A percentile compares a stretch with the other conserved stretches of the same genome.
phyloP scores from a whole-genome alignment of 2,113 vertebrate genomes.

The Osmerus eperlanus region DNA sequence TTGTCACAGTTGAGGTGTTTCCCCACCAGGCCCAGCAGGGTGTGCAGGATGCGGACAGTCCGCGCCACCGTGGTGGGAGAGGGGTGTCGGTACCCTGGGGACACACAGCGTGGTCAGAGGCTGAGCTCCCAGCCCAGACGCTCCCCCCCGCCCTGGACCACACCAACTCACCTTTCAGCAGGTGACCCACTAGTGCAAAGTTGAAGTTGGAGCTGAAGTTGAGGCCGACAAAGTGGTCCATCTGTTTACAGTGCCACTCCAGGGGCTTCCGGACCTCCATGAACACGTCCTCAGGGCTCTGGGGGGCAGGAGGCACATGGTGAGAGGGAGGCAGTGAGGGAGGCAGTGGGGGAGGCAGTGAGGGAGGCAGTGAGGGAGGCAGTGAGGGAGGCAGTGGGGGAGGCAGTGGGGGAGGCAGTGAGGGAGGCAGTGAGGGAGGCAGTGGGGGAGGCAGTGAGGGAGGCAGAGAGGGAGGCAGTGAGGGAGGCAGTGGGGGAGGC shows the following conservation, averaged over 20 bases:
- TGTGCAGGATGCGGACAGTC: constrained; percentile 86
- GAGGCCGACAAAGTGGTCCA: constrained; percentile 91
- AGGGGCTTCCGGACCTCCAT: constrained; percentile 85
- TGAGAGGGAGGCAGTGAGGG: background rate
- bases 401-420: background rate
- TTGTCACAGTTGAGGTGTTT: constrained; percentile 89
- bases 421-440: no score
- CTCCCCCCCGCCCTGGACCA: background rate
- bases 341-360: background rate
- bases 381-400: no score
- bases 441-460: no score
- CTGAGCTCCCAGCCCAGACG: background rate
- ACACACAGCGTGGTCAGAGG: background rate
- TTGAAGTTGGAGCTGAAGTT: constrained; percentile 92
- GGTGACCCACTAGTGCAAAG: constrained; percentile 86
- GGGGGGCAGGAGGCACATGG: background rate
- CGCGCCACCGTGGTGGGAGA: constrained; percentile 83
- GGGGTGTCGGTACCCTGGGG: constrained; percentile 83
- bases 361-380: no score
- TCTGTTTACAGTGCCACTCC: constrained; percentile 92
- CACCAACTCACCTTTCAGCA: constrained; percentile 79
- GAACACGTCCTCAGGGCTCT: constrained; percentile 78
- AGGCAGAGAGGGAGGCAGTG: no score
- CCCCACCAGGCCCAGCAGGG: constrained; percentile 83
- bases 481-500: no score